Conservation (phyloP, 2,888 invertebrate genomes). For the Lepidochrysops patricia region DNA sequence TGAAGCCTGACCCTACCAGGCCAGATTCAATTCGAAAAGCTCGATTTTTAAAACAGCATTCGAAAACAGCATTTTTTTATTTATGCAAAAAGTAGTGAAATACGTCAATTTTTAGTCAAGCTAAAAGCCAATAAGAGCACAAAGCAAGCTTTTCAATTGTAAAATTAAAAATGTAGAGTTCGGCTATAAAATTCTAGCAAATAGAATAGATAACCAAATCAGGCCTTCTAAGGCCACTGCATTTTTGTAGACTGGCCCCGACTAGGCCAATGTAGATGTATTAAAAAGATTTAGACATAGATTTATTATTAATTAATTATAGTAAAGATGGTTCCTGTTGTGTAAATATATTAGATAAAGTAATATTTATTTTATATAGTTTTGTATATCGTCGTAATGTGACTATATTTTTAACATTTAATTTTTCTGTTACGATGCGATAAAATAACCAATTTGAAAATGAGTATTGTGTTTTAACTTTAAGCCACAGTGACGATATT, state of each 20-base stretch:
- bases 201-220: not conserved
- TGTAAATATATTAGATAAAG: constrained; percentile 10
- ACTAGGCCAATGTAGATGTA: not conserved
- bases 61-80: not conserved
- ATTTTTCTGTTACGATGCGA: constrained; percentile 1
- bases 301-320: not conserved
- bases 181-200: not conserved
- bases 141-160: not conserved
- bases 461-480: not conserved
- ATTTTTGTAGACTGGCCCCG: not conserved
- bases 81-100: not conserved
- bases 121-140: not conserved
- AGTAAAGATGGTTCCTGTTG: constrained; percentile 12
- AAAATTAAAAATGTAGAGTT: not conserved
- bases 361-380: constrained; percentile 12
- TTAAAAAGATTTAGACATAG: not conserved
- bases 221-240: not conserved
- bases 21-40: too few species aligned
- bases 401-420: not conserved
- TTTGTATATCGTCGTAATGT: not conserved
- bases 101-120: not conserved
- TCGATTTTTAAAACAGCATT: too few species aligned
- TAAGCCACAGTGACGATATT: not conserved
- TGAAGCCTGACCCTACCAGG: not conserved
- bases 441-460: not conserved